Percentiles rank a stretch among this genome's conserved stretches.
phyloP scores from a whole-genome alignment of 2,797 vertebrate genomes.

The Bovichtus diacanthus region DNA sequence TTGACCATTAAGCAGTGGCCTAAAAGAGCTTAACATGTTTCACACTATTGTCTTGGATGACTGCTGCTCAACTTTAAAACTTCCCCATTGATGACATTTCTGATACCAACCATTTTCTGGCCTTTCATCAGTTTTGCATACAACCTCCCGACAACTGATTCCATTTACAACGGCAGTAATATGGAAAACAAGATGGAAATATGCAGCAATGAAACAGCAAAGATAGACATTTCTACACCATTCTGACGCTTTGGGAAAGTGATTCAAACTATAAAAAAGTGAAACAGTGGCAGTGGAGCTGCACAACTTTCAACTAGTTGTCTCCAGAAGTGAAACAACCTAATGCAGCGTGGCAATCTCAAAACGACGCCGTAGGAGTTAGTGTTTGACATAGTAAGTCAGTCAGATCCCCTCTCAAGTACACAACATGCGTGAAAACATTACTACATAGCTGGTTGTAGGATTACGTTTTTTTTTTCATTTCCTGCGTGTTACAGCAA shows the following conservation, averaged over 20 bases:
- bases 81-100: not conserved
- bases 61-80: not conserved
- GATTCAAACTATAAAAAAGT: too few species aligned
- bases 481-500: not conserved
- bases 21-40: not conserved
- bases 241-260: not conserved
- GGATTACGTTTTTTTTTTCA: too few species aligned
- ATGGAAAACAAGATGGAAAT: not conserved
- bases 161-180: not conserved
- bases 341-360: too few species aligned
- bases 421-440: not conserved
- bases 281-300: too few species aligned
- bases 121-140: not conserved
- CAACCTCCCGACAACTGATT: not conserved
- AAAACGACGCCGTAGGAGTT: not conserved
- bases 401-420: too few species aligned
- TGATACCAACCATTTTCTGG: not conserved
- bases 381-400: not conserved
- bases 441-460: too few species aligned
- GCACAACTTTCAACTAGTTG: too few species aligned
- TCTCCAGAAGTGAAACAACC: too few species aligned
- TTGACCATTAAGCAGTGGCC: not conserved
- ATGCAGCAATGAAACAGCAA: not conserved
- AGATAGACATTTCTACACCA: not conserved
- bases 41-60: not conserved